Conservation (phyloP, 2,888 invertebrate genomes). For the Chalcis sispes region DNA sequence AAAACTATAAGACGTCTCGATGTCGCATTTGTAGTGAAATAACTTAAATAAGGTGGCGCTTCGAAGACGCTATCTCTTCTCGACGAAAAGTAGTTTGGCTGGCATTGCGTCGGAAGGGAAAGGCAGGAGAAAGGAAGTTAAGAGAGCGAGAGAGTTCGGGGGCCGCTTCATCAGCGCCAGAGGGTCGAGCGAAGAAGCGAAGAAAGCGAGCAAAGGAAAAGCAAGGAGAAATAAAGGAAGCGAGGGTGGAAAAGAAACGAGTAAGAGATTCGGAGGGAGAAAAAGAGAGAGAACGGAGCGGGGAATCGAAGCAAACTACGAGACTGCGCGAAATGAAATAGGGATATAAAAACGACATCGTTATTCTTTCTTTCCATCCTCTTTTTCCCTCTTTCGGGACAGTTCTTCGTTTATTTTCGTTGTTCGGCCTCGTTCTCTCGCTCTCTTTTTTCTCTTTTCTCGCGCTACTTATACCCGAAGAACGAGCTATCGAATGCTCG, state of each 20-base stretch:
- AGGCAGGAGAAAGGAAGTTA: no score
- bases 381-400: neutral
- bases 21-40: conserved; percentile 53
- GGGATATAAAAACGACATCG: conserved; percentile 44
- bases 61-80: conserved; percentile 59
- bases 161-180: conserved; percentile 9
- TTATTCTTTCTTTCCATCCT: conserved; percentile 36
- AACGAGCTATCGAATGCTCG: conserved; percentile 47
- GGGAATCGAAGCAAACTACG: conserved; percentile 30
- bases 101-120: conserved; percentile 1
- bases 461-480: conserved; percentile 36
- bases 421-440: neutral
- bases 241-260: neutral
- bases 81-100: conserved; percentile 59
- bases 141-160: neutral
- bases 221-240: neutral
- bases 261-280: neutral
- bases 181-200: conserved; percentile 5
- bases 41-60: conserved; percentile 60
- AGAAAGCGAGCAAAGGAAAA: neutral
- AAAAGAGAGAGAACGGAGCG: neutral
- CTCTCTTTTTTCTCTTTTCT: conserved; percentile 26
- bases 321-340: conserved; percentile 42
- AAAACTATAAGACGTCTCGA: conserved; percentile 49
- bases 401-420: neutral